Evolutionary conservation across 2,888 invertebrate species (phyloP).

Genomic region (Ormyrus labotus): DNA sequence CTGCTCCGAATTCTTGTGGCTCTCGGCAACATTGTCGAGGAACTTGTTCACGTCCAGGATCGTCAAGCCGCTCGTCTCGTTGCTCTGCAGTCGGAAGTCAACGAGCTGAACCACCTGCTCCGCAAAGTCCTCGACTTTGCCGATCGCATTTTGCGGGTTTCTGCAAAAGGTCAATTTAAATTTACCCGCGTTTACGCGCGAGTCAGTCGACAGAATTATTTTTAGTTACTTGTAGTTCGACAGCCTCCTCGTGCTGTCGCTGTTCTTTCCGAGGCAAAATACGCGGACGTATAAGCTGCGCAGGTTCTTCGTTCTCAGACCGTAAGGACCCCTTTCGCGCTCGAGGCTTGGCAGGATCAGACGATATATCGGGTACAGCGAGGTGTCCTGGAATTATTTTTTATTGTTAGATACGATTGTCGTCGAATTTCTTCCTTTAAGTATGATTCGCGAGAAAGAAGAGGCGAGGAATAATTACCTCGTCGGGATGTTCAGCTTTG

Average conservation of each 20-base stretch:
- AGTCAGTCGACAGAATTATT: too few relatives aligned
- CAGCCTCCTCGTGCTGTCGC: slow-evolving; percentile 78
- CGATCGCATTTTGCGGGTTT: slow-evolving; percentile 1
- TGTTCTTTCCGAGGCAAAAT: slow-evolving; percentile 83
- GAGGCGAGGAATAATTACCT: slow-evolving; percentile 62
- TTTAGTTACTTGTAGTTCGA: slow-evolving; percentile 76
- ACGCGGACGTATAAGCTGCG: slow-evolving; percentile 86
- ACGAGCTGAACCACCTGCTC: slow-evolving; percentile 82
- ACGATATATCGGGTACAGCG: slow-evolving; percentile 86
- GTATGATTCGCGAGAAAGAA: too few relatives aligned
- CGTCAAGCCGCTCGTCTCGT: slow-evolving; percentile 74
- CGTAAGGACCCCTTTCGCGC: slow-evolving; percentile 87
- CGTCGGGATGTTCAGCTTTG: slow-evolving; percentile 63
- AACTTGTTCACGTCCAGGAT: slow-evolving; percentile 84
- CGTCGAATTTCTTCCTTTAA: too few relatives aligned
- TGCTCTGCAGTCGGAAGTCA: neutral
- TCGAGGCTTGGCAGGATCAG: slow-evolving; percentile 88
- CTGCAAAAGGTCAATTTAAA: slow-evolving; percentile 4
- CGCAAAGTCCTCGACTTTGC: slow-evolving; percentile 83
- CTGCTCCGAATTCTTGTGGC: slow-evolving; percentile 79
- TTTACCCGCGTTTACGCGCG: neutral
- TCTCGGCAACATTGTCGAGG: slow-evolving; percentile 85
- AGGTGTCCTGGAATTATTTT: slow-evolving; percentile 75
- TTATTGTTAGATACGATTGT: too few relatives aligned
- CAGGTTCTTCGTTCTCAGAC: slow-evolving; percentile 87